Base-by-base conservation (phyloP, 2,888 invertebrate species). In the Mythimna pallens region DNA sequence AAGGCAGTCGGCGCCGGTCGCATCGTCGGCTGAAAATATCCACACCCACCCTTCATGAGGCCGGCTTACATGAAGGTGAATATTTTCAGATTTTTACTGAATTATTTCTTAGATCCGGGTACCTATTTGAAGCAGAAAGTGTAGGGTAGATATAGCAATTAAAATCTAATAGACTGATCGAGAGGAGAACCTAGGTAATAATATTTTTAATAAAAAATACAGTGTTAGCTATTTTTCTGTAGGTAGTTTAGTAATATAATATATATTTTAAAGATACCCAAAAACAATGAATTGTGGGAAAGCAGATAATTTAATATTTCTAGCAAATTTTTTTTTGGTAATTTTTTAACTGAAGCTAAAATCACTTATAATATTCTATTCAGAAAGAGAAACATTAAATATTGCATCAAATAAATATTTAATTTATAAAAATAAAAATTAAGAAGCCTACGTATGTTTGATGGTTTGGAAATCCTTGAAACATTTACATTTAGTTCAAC, bases 1-100 rank as follows among this genome's bases (percentile, higher is more conserved):
- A 84, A 90, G 89, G 76, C 84, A 87, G 86, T 86, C 91, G 92
- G 90, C 91, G 93, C 91, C 93, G 89, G 89, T 88, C 87, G 88
- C 47, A 7, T 17, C 88, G 88, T 80, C 89, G 90, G 87, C 91
- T 93, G 91, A 90, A 94, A 94, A 94, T 94, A 94, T 84, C 90
- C 89, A 84, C 89, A 89, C 73, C 84, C 81, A 72, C 80, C 90
- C 77, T 88, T 80, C 65, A 20, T 64, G 77, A n/a, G 73, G 34
- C 6, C 12, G 88, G 91, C 55, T 91, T 89, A 91, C 91, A 92
- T 92, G 90, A n/a, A 65, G 80, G 22, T 12, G 59, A 17, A 63
- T 71, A 34, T 34, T 73, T 58, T 55, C 12, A 3, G 14, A 30
- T 72, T 40, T 36, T 62, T 30, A 4, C 22, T 20, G n/a, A 12